Percentiles rank a stretch among this genome's conserved stretches.
These are phyloP conservation scores for Sprattus sprattus DNA, from an alignment of 2,113 vertebrate species.

Conservation along the genomic window DNA sequence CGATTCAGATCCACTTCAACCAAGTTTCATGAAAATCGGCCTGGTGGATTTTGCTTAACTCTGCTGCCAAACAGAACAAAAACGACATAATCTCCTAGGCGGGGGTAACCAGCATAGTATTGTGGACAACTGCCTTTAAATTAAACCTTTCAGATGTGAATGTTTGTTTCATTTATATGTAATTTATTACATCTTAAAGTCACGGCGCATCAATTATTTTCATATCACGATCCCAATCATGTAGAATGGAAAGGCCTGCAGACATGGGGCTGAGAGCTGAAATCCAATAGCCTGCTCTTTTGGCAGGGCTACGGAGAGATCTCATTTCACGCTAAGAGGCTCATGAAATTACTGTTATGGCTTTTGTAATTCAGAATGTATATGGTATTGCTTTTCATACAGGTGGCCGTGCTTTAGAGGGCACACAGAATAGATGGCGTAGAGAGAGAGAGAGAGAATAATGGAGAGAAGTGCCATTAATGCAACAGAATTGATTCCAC, in stretches of 20 bases:
- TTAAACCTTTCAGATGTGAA: neutral
- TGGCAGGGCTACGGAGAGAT: constrained; percentile 54
- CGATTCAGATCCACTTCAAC: no score
- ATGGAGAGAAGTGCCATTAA: neutral
- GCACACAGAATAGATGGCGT: constrained; percentile 2
- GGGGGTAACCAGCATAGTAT: neutral
- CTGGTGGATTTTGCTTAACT: no score
- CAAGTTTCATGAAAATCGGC: no score
- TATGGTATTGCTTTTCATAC: constrained; percentile 43
- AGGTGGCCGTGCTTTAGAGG: constrained; percentile 18
- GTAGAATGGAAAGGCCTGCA: constrained; percentile 31
- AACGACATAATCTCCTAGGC: no score
- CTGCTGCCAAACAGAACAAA: no score
- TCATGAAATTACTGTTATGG: constrained; percentile 65
- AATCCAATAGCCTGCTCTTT: constrained; percentile 65
- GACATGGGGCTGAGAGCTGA: constrained; percentile 48
- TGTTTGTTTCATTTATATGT: constrained; percentile 12
- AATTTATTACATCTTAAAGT: constrained; percentile 56
- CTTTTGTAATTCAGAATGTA: constrained; percentile 55
- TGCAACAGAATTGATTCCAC: neutral
- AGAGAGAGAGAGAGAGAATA: neutral
- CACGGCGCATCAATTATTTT: constrained; percentile 55
- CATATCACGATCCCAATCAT: constrained; percentile 59
- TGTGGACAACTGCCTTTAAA: neutral
- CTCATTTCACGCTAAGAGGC: constrained; percentile 71